Evolutionary conservation across 1,140 invertebrate genomes (phyloP), one percentile per base, ranked within the genome.

Genomic region (Bombus haemorrhoidalis): DNA sequence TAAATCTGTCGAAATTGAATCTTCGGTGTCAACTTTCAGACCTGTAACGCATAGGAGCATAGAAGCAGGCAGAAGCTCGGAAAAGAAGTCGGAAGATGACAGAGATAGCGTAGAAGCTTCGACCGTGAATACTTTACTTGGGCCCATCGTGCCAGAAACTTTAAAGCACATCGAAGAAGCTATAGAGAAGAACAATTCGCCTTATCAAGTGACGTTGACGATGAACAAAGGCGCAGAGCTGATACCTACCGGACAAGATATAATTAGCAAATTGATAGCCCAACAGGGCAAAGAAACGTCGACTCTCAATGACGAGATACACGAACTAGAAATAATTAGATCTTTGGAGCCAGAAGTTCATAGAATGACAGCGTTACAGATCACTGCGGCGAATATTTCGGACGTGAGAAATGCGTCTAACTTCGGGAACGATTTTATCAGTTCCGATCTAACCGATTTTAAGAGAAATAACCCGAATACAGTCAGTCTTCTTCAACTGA

Each of bases 181-280:
- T 1, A 86, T 88, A 12, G 88, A 91, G 18, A 77, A 83, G 25
- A 88, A 87, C 18, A 91, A 91, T 62, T 90, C 92, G 3, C 92
- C 93, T 3, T 90, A 89, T 43, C 89, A 92, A 28, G 77, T 93
- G 6, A 88, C 90, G 0, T n/a, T 93, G 2, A 74, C 87, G 1
- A 64, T 93, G 25, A 90, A 93, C 34, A 82, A 72, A 28, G 71
- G 87, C 15, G 83, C 84, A 18, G 68, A 91, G 22, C 34, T 89
- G 22, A 71, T 86, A 41, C 80, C 91, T 0, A 85, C 41, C 6
- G 81, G 71, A 39, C 76, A 41, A 12, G 91, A 92, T 39, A 71
- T 92, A 15, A 88, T 93, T 34, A 75, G 81, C 37, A 87, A 86
- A 69, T 72, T 93, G 2, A 86, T 92, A 22, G 83, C 87, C 15